Evolutionary conservation across 1,140 invertebrate species (phyloP).

Genomic region (Drosophila tristis): DNA sequence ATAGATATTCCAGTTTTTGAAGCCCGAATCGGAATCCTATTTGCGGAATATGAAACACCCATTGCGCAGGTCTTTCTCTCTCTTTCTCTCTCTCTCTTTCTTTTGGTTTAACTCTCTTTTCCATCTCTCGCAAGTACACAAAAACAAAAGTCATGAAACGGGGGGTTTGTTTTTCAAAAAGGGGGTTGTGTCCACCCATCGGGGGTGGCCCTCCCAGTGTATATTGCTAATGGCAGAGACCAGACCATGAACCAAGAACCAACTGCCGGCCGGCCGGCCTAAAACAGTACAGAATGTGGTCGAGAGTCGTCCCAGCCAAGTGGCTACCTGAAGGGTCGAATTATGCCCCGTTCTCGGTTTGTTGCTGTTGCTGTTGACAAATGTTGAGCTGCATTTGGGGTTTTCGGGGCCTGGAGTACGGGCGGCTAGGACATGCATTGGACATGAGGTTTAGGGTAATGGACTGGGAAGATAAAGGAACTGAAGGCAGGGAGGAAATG

Average conservation of each 20-base stretch:
- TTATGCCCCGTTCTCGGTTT: neutral
- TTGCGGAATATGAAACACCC: neutral
- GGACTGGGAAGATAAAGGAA: neutral
- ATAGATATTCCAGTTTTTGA: neutral
- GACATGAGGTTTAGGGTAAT: neutral
- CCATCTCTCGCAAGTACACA: constrained; percentile 49
- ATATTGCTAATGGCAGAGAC: constrained; percentile 55
- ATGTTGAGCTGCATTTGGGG: constrained; percentile 26
- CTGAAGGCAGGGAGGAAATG: neutral
- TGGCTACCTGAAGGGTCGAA: constrained; percentile 35
- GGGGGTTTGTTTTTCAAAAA: constrained; percentile 21
- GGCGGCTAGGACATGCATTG: neutral
- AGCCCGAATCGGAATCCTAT: neutral
- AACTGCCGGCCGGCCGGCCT: constrained; percentile 43
- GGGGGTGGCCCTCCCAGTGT: constrained; percentile 26
- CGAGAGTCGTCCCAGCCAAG: constrained; percentile 35
- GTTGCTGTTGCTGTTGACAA: constrained; percentile 34
- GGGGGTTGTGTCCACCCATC: constrained; percentile 10
- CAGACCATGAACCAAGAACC: constrained; percentile 30
- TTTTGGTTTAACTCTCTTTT: neutral
- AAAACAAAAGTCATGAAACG: constrained; percentile 53
- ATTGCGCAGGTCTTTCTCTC: constrained; percentile 32
- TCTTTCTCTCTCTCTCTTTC: too few relatives aligned
- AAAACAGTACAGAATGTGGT: constrained; percentile 36
- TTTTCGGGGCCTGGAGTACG: neutral